Base-by-base conservation (phyloP, 1,140 invertebrate species). In the Penaeus vannamei region DNA sequence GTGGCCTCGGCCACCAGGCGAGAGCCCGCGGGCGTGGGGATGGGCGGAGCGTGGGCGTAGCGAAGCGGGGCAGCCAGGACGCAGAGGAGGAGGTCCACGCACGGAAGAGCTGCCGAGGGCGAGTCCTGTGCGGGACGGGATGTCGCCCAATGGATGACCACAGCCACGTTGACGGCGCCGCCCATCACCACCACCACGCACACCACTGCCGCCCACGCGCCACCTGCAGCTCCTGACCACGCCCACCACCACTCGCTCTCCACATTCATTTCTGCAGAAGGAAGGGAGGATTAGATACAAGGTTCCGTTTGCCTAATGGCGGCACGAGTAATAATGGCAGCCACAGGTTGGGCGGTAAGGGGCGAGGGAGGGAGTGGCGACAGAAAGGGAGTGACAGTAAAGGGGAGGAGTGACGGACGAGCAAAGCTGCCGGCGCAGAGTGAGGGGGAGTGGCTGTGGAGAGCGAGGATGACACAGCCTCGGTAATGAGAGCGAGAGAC, bases 21-120 rank as follows among this genome's bases (percentile, higher is more conserved):
- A 17, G 53, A 53, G 12, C 53, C 53, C 53, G 53, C 26, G 66
- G 69, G 23, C 46, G 5, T 61, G 10, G 84, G 59, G 29, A 60
- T 84, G n/a, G 72, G 66, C 0, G 84, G 20, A 19, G 36, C 29
- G 10, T 76, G 72, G 23, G 72, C 59, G 46, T 86, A 86, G 7
- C 84, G 42, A 23, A 86, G 72, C 22, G 84, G 84, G 46, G 84
- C 53, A 3, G 84, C 84, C 53, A 86, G 29, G 19, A 86, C 19
- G 69, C 84, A 86, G 46, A 86, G 14, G 26, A 86, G 46, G 46
- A 86, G 72, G 59, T 86, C 84, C n/a, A 72, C 46, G 60, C 76
- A 23, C 2, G 69, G 84, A 12, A 86, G 72, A 23, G 84, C 84
- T 19, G 66, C 69, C 1, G 72, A 36, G 2, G 69, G 69, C 29